Evolutionary conservation across 2,113 vertebrate genomes (phyloP), one percentile per base, ranked within the genome.

Genomic region (Dipodomys stephensi): DNA sequence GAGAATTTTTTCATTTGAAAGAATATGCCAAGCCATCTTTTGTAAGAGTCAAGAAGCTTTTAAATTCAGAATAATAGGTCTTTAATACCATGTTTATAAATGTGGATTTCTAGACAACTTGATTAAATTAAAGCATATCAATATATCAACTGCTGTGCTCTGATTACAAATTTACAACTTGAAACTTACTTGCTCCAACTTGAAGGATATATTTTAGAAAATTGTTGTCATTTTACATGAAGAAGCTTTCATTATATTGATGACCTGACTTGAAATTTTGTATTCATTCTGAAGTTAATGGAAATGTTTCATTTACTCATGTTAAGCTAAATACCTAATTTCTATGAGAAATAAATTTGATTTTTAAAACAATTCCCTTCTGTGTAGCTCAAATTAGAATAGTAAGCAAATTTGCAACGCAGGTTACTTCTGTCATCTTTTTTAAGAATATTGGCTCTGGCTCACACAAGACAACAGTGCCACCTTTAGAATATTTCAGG

Each of bases 401-500:
- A 72, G 6, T 77, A 74, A 77, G 6, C 0, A 49, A 49, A 30
- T 68, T 20, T 93, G 13, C 11, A 79, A 91, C 15, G 18, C 91
- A 60, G 81, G 95, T 81, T 87, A 97, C 71, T 90, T 83, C 7
- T 93, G 78, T 25, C 71, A n/a, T 13, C 81, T 27, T 80, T 65
- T 97, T 95, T 72, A 72, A 19, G 35, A 92, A 83, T 15, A 27
- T 2, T 22, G n/a, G 39, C 20, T 19, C 39, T 93, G 90, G 27
- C 72, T 95, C 90, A 71, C 2, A 4, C 95, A 91, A 95, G 79
- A 23, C 96, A 97, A 97, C 91, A 98, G 93, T 96, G 97, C 98
- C 98, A 97, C 94, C 98, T 98, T 92, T 92, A 93, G 98, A 96
- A 83, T 49, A 77, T 92, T 87, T 96, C 82, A 96, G 4, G 71